Base-by-base conservation (phyloP, 2,888 invertebrate species). In the Chrysolina haemoptera region DNA sequence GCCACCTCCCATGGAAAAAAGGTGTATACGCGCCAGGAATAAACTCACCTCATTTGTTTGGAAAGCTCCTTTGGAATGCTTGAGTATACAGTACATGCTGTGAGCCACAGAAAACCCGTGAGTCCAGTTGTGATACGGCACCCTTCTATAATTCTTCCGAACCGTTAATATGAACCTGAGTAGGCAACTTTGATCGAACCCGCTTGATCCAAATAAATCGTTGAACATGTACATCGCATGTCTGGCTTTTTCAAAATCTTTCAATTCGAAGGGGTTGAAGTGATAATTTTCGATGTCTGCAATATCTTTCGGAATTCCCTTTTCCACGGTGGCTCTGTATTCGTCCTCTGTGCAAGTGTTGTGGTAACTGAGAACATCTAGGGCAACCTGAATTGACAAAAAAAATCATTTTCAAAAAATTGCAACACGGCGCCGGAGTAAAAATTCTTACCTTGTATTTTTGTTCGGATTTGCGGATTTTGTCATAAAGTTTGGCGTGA, bases 91-190 rank as follows among this genome's bases (percentile, higher is more conserved):
- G 84, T 94, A 95, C 92, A 95, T 95, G 18, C 94, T 92, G 82
- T 96, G 95, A 1, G 96, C 95, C 0, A 96, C 96, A 0, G 95
- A 93, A 90, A 96, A 96, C 0, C 95, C 96, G 84, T 96, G 96
- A 27, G 93, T 93, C 92, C 96, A 96, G 86, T 96, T 96, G 85
- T 96, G 96, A 84, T 96, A 96, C 0, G 95, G 94, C 0, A 96
- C 95, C 40, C 92, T 89, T 10, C 96, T 89, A 85, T 96, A 96
- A 88, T 96, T 96, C 86, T 95, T 96, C 84, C 93, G 91, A 3
- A 96, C 95, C 0, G 96, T 96, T 79, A 96, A 85, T 1, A 94
- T 92, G 84, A 96, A 96, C 70, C 93, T 89, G 40, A 93, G 90
- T 68, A 96, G 86, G 65, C 92, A 92, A 78, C 91, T 91, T 27